These are phyloP conservation scores for Acrocephalus kingi DNA, from an alignment of 2,113 vertebrate genomes.

Conservation along the genomic window DNA sequence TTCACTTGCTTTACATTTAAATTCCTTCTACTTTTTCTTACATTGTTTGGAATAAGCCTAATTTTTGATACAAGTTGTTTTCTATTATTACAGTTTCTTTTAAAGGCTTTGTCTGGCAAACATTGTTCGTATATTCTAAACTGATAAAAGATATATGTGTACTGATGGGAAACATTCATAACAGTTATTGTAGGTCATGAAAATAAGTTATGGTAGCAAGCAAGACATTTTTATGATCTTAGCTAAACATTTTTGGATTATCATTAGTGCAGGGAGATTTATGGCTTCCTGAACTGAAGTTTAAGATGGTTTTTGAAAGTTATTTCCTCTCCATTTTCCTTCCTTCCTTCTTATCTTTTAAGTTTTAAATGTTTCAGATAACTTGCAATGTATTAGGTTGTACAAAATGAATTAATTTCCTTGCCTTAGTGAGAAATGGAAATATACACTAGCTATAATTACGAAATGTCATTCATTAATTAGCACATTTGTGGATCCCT, in stretches of 20 bases:
- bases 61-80: background rate
- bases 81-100: background rate
- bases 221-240: constrained; percentile 46
- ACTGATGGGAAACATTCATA: constrained; percentile 49
- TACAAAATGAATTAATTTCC: background rate
- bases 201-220: constrained; percentile 25
- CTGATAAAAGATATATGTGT: constrained; percentile 9
- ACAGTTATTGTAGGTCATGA: constrained; percentile 12
- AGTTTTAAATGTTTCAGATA: background rate
- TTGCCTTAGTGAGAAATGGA: background rate
- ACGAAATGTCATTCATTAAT: background rate
- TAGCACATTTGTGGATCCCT: background rate
- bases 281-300: background rate
- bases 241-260: constrained; percentile 34
- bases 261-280: background rate
- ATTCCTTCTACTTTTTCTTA: background rate
- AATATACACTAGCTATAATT: background rate
- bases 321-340: background rate
- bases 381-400: background rate
- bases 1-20: background rate
- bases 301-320: background rate
- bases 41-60: background rate
- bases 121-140: background rate
- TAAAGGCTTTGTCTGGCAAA: background rate
- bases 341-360: background rate